Evolutionary conservation across 2,888 invertebrate genomes (phyloP), one percentile per base, ranked within the genome.

Genomic region (Myopa testacea): DNA sequence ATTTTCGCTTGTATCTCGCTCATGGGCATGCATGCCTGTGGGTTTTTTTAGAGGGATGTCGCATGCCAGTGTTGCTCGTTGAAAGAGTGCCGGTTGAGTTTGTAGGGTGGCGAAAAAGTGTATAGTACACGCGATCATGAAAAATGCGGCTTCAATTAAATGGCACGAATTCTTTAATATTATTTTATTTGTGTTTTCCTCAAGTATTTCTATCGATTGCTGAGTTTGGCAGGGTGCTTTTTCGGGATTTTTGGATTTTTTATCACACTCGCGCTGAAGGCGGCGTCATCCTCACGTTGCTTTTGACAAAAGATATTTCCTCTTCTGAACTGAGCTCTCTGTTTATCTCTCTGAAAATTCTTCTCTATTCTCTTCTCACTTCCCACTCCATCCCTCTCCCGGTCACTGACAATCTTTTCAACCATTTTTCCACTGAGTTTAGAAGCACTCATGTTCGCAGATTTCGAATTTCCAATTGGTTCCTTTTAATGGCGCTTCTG

Each of bases 381-480:
- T 55, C 4, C 55, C 50, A 10, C 14, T 62, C 70, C 70, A 38
- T 70, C n/a, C 50, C 50, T n/a, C 1, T 69, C 7, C 50, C 45
- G 14, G 12, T 50, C n/a, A 6, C 58, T 6, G 1, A 14, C n/a
- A 12, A 16, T 58, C 12, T 62, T 62, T 62, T 26, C 62, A n/a
- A 4, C 12, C 62, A 26, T 6, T 62, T 26, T 62, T 62, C 62
- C 55, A 55, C 10, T 55, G 8, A 55, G 55, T 55, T n/a, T 40
- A 8, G 40, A 40, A 67, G 37, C 14, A 74, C 45, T 45, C 45
- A 67, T 76, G 52, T 76, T 38, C 26, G 34, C 26, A 50, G 52
- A 34, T 76, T 69, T 76, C 19, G 58, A 69, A 60, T 68, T 50
- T 52, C 50, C 37, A 67, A 58, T 68, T 75, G 40, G 19, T 58